These are phyloP conservation scores for Pollachius pollachius DNA, from an alignment of 2,113 vertebrate species.

Conservation along the genomic window DNA sequence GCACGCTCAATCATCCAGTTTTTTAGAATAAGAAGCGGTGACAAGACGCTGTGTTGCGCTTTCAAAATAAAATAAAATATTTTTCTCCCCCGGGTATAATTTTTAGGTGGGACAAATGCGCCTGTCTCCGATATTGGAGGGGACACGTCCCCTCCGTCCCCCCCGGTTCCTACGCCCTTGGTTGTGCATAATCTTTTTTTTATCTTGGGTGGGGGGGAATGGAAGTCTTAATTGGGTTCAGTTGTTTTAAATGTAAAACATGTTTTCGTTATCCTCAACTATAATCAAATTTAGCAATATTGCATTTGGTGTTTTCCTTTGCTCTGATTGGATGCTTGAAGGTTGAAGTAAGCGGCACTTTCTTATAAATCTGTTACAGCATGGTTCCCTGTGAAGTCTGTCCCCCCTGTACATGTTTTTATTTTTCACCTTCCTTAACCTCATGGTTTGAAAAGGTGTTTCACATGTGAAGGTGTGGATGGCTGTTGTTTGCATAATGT, in stretches of 20 bases:
- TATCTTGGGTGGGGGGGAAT: slow-evolving; percentile 43
- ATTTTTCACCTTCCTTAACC: slow-evolving; percentile 31
- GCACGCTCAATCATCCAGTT: too few relatives aligned
- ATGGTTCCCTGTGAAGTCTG: slow-evolving; percentile 46
- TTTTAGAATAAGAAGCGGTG: too few relatives aligned
- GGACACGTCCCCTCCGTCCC: too few relatives aligned
- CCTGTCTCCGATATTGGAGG: too few relatives aligned
- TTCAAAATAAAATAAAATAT: too few relatives aligned
- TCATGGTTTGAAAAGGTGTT: slow-evolving; percentile 36
- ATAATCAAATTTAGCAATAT: slow-evolving; percentile 53
- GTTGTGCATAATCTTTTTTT: slow-evolving; percentile 27
- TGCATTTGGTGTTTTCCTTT: slow-evolving; percentile 21
- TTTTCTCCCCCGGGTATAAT: too few relatives aligned
- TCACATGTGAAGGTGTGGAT: slow-evolving; percentile 36
- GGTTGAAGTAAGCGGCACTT: slow-evolving; percentile 29
- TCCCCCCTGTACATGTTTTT: not conserved
- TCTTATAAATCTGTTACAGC: slow-evolving; percentile 54
- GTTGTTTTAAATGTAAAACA: slow-evolving; percentile 16
- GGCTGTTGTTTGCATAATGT: slow-evolving; percentile 51
- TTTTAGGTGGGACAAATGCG: too few relatives aligned
- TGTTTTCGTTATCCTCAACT: slow-evolving; percentile 52
- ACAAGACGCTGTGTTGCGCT: too few relatives aligned
- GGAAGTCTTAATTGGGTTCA: slow-evolving; percentile 55
- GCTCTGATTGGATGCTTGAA: slow-evolving; percentile 51
- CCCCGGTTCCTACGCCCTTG: too few relatives aligned